Conservation (phyloP, 2,797 vertebrate genomes). For the Neostethus bicornis region DNA sequence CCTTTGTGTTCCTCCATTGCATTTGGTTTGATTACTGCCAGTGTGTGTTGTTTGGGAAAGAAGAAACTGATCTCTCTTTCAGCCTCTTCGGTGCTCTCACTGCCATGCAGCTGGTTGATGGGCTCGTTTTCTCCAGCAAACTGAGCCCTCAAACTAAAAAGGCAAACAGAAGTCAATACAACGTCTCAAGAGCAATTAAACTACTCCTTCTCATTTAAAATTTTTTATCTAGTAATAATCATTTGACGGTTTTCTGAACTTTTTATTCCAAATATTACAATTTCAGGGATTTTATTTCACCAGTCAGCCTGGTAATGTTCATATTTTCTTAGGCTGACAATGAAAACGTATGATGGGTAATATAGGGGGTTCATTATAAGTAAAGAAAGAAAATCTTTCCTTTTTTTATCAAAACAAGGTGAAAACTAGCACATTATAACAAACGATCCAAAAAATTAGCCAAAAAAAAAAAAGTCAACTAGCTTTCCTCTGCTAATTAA, state of each 20-base stretch:
- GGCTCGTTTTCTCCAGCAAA: constrained; percentile 73
- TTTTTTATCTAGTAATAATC: not conserved
- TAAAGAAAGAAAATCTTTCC: not conserved
- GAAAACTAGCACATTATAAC: constrained; percentile 12
- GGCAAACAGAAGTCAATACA: constrained; percentile 6
- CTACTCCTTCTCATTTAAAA: not conserved
- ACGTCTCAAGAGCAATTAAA: not conserved
- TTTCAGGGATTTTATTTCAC: not conserved
- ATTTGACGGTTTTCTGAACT: constrained; percentile 16
- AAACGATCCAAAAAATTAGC: constrained; percentile 18
- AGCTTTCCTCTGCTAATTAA: constrained; percentile 19
- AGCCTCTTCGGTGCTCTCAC: constrained; percentile 74
- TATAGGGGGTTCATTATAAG: not conserved
- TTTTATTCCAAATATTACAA: constrained; percentile 1
- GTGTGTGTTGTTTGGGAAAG: constrained; percentile 87
- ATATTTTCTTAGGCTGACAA: not conserved
- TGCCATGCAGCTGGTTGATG: constrained; percentile 89
- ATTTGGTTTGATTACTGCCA: constrained; percentile 90
- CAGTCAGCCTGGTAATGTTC: constrained; percentile 3
- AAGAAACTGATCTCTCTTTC: constrained; percentile 85
- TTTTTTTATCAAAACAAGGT: constrained; percentile 10
- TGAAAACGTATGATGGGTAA: constrained; percentile 11
- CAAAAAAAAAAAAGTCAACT: constrained; percentile 1
- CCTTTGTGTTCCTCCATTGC: constrained; percentile 82
- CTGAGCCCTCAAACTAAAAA: constrained; percentile 80